Evolutionary conservation across 2,113 vertebrate genomes (phyloP).

Genomic region (Macrotus californicus): DNA sequence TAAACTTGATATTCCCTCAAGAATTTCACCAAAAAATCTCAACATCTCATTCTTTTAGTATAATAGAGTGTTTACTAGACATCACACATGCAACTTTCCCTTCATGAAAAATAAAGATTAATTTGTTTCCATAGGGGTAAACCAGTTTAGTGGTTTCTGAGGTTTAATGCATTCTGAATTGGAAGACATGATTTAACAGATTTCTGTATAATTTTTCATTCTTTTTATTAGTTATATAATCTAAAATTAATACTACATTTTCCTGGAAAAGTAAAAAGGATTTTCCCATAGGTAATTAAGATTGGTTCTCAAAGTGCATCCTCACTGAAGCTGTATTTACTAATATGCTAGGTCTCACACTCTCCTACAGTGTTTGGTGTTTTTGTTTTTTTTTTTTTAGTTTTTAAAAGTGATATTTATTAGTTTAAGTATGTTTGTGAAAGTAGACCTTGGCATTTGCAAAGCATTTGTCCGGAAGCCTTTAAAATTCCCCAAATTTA

Average conservation of each 20-base stretch:
- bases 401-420: slow-evolving; percentile 7
- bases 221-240: slow-evolving; percentile 12
- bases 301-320: slow-evolving; percentile 12
- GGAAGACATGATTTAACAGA: slow-evolving; percentile 7
- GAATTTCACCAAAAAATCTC: background rate
- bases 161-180: background rate
- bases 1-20: slow-evolving; percentile 20
- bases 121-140: slow-evolving; percentile 30
- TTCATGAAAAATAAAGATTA: slow-evolving; percentile 34
- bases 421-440: background rate
- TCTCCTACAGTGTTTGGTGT: background rate
- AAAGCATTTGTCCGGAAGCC: background rate
- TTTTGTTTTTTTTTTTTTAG: background rate
- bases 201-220: slow-evolving; percentile 32
- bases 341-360: background rate
- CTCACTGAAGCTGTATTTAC: background rate
- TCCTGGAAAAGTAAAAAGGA: slow-evolving; percentile 1
- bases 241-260: slow-evolving; percentile 28
- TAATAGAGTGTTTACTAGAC: background rate
- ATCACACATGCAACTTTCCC: background rate
- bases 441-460: background rate
- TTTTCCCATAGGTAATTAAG: slow-evolving; percentile 17
- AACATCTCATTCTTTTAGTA: background rate
- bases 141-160: background rate
- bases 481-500: background rate